These are phyloP conservation scores for Avahi laniger DNA, from an alignment of 2,797 vertebrate species.

Conservation along the genomic window DNA sequence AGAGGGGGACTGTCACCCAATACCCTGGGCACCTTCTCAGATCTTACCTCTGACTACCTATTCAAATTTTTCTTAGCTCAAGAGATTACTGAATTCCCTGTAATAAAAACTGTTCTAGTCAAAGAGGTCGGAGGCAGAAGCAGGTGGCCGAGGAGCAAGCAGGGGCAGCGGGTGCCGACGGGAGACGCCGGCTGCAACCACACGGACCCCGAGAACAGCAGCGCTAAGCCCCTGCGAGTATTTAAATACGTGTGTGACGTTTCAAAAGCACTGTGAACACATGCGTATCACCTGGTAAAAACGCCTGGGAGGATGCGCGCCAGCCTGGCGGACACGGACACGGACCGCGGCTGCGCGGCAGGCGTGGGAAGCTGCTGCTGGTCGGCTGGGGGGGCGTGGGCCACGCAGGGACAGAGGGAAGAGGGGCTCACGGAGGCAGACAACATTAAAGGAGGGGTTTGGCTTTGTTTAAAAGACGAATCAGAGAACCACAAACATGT, in stretches of 20 bases:
- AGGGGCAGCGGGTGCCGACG: background rate
- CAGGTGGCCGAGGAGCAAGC: background rate
- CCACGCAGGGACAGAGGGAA: background rate
- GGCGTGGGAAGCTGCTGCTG: background rate
- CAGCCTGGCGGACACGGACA: background rate
- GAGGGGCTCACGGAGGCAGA: too few relatives aligned
- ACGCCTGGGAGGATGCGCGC: background rate
- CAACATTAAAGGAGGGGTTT: background rate
- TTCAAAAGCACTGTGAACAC: background rate
- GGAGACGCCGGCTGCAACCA: background rate
- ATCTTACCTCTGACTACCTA: background rate
- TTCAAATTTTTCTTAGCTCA: background rate
- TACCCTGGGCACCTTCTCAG: background rate
- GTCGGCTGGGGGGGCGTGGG: background rate
- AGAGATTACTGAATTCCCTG: background rate
- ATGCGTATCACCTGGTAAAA: background rate
- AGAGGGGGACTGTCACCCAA: accelerated
- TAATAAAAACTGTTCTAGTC: background rate
- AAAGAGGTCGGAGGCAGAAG: background rate
- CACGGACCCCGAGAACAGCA: background rate
- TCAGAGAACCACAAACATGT: background rate
- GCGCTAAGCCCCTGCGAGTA: background rate
- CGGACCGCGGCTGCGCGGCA: background rate
- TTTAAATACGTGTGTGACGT: background rate
- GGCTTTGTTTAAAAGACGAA: background rate